These are phyloP conservation scores for Mastacembelus armatus DNA, from an alignment of 2,797 vertebrate genomes.

Conservation along the genomic window DNA sequence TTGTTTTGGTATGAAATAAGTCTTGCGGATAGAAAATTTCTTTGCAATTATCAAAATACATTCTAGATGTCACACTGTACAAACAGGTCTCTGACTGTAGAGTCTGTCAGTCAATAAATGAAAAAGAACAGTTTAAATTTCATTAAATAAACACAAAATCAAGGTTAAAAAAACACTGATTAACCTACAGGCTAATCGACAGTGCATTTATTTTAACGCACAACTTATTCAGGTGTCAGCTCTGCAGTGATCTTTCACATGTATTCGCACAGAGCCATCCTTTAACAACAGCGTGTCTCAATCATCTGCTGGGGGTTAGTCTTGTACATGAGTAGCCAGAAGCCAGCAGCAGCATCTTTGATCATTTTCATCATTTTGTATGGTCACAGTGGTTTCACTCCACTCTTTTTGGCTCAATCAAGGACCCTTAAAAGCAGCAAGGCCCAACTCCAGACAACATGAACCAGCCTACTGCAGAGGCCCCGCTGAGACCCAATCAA, in stretches of 20 bases:
- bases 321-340: conserved; percentile 26
- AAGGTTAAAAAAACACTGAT: not conserved
- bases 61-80: conserved; percentile 52
- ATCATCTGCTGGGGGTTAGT: conserved; percentile 39
- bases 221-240: conserved; percentile 15
- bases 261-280: conserved; percentile 20
- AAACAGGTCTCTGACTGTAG: too few relatives aligned
- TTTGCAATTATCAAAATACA: conserved; percentile 55
- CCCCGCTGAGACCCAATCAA: conserved; percentile 61
- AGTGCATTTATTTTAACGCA: conserved; percentile 1
- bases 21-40: conserved; percentile 55
- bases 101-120: conserved; percentile 39
- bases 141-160: conserved; percentile 58
- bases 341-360: conserved; percentile 52
- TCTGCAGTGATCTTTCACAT: not conserved
- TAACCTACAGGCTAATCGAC: conserved; percentile 9
- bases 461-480: conserved; percentile 36
- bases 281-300: conserved; percentile 23
- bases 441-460: conserved; percentile 56
- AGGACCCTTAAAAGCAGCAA: conserved; percentile 32
- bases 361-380: conserved; percentile 64
- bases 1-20: conserved; percentile 41
- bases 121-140: conserved; percentile 14
- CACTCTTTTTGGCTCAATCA: conserved; percentile 72
- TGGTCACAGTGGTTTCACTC: conserved; percentile 64